These are phyloP conservation scores for Stercorarius parasiticus DNA, from an alignment of 2,113 vertebrate genomes.

Conservation along the genomic window DNA sequence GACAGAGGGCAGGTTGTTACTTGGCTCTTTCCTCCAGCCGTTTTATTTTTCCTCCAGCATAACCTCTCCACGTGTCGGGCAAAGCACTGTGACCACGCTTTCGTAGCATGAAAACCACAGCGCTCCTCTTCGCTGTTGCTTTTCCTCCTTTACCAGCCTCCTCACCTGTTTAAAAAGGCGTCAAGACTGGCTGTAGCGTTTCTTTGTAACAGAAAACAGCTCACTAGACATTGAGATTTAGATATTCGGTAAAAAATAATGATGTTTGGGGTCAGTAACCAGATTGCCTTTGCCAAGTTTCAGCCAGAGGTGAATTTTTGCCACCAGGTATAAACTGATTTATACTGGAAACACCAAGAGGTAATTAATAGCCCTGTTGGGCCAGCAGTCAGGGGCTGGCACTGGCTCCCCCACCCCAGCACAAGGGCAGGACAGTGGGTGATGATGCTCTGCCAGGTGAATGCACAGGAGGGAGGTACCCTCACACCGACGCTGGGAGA, in stretches of 20 bases:
- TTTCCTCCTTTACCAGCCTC: background rate
- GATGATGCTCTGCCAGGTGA: background rate
- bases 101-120: background rate
- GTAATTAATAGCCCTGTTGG: background rate
- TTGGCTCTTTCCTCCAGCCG: background rate
- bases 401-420: too few species aligned
- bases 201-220: background rate
- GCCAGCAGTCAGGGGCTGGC: background rate
- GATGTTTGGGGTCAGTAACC: background rate
- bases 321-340: background rate
- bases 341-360: background rate
- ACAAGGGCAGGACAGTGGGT: background rate
- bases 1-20: background rate
- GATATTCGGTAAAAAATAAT: background rate
- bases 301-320: background rate
- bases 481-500: rapidly evolving
- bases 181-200: background rate
- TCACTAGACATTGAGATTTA: background rate
- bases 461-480: background rate
- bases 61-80: background rate
- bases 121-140: background rate
- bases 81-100: background rate
- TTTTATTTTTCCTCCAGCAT: background rate
- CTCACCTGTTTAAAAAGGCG: background rate
- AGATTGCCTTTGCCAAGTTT: background rate